A percentile compares a stretch with the other conserved stretches of the same genome.
Conservation (phyloP, 2,113 vertebrate species). For the Heterocephalus glaber region DNA sequence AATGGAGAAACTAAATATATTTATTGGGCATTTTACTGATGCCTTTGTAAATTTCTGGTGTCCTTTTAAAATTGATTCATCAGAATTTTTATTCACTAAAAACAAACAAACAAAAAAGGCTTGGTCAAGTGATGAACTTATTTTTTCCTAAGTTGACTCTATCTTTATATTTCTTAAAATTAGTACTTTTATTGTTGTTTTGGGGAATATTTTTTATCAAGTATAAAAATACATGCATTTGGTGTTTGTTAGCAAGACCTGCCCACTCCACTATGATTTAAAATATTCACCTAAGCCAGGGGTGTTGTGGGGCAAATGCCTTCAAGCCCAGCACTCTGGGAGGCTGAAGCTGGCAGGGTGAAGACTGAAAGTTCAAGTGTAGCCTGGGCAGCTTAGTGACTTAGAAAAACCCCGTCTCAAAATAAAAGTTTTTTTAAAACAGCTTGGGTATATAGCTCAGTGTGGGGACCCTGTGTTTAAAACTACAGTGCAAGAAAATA, state of each 20-base stretch:
- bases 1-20: not conserved
- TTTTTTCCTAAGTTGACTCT: not conserved
- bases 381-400: not conserved
- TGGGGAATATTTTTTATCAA: not conserved
- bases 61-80: not conserved
- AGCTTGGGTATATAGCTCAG: not conserved
- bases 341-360: not conserved
- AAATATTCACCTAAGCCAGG: not conserved
- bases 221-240: not conserved
- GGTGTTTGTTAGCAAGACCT: not conserved
- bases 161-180: not conserved
- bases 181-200: not conserved
- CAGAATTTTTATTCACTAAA: constrained; percentile 13
- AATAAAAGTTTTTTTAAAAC: not conserved
- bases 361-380: not conserved
- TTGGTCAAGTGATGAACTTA: not conserved
- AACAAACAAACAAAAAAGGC: not conserved
- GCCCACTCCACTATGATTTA: not conserved
- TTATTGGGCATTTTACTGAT: constrained; percentile 1
- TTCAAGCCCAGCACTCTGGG: not conserved
- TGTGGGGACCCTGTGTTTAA: not conserved
- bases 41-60: not conserved
- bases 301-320: not conserved
- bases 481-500: not conserved
- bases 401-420: not conserved